Evolutionary conservation across 2,113 vertebrate genomes (phyloP), one percentile per base, ranked within the genome.

Genomic region (Oryzias javanicus): DNA sequence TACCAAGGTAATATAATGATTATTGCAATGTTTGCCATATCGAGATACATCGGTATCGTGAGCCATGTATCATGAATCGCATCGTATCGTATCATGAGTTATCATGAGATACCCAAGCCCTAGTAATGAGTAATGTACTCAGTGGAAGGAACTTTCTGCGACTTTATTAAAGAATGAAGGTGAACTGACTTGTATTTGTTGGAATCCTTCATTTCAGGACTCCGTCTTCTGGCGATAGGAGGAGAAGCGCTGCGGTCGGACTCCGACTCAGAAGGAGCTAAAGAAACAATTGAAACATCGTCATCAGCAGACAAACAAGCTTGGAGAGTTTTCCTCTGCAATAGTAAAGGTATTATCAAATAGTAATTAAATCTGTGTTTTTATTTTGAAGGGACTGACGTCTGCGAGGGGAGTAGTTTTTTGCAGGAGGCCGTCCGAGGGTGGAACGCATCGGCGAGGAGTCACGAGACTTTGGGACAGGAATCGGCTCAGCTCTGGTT

Each of bases 191-290:
- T 91, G 82, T 91, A 90, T 67, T 86, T 87, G 75, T 17, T 73
- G 50, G 63, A 49, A 14, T 88, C 79, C 74, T 52, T 84, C 42
- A 22, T 40, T 22, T 89, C 89, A 1, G 76, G 52, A 51, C 54
- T 78, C 25, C 60, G 72, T 13, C 51, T 55, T 14, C 86, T 87
- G 60, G 68, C 25, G 0, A 72, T 71, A 35, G 78, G 81, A 44
- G 90, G 90, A 1, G 91, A 90, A 42, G 74, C 55, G 17, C 90
- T 91, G 74, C 7, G 88, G 60, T 92, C 92, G 0, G 91, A 92
- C 27, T 91, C 91, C 0, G 91, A 91, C 14, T 91, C 92, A 4
- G 82, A 89, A 0, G 70, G 83, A 46, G 65, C 92, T 93, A 76
- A 14, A 55, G 13, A 79, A 57, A 51, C 44, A 63, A 70, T 1